Evolutionary conservation across 2,113 vertebrate genomes (phyloP).

Genomic region (Chamaea fasciata): DNA sequence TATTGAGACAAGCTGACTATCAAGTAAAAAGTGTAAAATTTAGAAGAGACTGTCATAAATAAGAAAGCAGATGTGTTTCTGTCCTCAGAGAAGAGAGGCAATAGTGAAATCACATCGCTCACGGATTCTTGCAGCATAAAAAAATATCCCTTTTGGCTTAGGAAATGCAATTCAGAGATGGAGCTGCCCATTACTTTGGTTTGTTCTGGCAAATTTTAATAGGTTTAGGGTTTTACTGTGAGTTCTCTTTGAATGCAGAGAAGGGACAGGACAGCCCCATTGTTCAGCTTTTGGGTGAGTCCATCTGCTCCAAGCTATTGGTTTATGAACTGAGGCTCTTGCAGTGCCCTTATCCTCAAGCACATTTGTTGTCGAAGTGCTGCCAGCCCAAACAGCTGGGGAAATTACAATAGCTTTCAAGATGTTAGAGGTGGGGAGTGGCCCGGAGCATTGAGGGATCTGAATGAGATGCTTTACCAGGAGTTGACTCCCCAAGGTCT

Average conservation of each 20-base stretch:
- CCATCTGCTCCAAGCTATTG: not conserved
- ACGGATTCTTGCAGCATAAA: not conserved
- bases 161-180: not conserved
- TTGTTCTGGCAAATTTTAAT: not conserved
- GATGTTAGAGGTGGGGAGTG: not conserved
- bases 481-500: not conserved
- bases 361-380: not conserved
- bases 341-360: not conserved
- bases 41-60: not conserved
- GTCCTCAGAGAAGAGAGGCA: not conserved
- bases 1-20: not conserved
- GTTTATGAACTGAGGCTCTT: not conserved
- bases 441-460: not conserved
- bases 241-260: not conserved
- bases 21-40: not conserved
- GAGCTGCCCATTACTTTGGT: not conserved
- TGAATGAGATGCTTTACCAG: not conserved
- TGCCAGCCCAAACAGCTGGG: slow-evolving; percentile 26
- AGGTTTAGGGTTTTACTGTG: not conserved
- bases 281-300: not conserved
- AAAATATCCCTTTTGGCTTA: not conserved
- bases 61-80: not conserved
- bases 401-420: not conserved
- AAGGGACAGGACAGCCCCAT: not conserved
- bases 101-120: not conserved